phyloP scores from a whole-genome alignment of 2,888 invertebrate genomes.

The Mechanitis messenoides region DNA sequence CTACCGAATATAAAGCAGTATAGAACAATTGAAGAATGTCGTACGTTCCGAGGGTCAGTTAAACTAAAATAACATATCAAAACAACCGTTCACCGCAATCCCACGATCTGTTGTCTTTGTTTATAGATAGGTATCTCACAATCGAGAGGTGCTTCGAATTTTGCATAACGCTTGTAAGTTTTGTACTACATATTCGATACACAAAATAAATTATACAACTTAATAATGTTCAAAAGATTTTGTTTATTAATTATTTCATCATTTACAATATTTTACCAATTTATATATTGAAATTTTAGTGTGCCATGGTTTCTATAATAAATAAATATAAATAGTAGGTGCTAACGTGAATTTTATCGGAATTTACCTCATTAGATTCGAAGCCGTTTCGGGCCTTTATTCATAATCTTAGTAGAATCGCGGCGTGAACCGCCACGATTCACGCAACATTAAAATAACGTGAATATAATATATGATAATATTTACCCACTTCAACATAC shows the following conservation, averaged over 20 bases:
- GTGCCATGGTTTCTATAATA: too few relatives aligned
- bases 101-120: slow-evolving; percentile 62
- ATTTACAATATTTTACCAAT: not conserved
- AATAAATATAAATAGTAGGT: too few relatives aligned
- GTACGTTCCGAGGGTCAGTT: slow-evolving; percentile 43
- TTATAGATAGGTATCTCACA: slow-evolving; percentile 64
- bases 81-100: slow-evolving; percentile 66
- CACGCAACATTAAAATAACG: too few relatives aligned
- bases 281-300: too few relatives aligned
- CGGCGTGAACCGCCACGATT: too few relatives aligned
- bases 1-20: slow-evolving; percentile 5
- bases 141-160: slow-evolving; percentile 70
- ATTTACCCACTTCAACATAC: slow-evolving; percentile 6
- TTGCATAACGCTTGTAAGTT: slow-evolving; percentile 69
- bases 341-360: too few relatives aligned
- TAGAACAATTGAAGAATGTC: not conserved
- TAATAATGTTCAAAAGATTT: not conserved
- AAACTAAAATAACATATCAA: slow-evolving; percentile 59
- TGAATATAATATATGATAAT: too few relatives aligned
- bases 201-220: slow-evolving; percentile 11
- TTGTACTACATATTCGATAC: slow-evolving; percentile 46
- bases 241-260: not conserved
- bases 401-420: too few relatives aligned
- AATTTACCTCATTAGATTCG: too few relatives aligned
- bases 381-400: too few relatives aligned